Percentiles rank a stretch among this genome's conserved stretches.
phyloP scores from a whole-genome alignment of 2,888 invertebrate species.

The Callyntrura guangdongensis region DNA sequence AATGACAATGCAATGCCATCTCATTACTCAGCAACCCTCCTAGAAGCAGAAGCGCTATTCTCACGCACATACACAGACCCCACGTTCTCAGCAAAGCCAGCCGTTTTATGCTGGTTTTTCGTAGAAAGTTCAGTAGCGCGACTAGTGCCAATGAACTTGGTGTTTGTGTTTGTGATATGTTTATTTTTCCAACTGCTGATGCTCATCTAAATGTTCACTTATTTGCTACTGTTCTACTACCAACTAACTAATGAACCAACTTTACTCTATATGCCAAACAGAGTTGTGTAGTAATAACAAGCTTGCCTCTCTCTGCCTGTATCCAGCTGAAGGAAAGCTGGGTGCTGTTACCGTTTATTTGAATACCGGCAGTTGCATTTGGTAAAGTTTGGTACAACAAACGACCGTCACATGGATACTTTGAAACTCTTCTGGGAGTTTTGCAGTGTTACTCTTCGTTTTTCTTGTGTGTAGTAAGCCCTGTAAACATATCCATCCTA shows the following conservation, averaged over 20 bases:
- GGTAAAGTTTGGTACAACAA: conserved; percentile 31
- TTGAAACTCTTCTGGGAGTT: conserved; percentile 45
- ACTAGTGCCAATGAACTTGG: conserved; percentile 68
- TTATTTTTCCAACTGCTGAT: conserved; percentile 60
- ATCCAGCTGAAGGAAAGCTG: not conserved
- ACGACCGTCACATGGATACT: not conserved
- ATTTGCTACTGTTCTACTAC: not conserved
- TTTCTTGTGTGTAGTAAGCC: conserved; percentile 14
- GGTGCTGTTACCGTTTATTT: not conserved
- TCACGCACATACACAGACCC: conserved; percentile 8
- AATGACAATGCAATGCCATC: conserved; percentile 59
- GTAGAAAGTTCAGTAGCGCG: not conserved
- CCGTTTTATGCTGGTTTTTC: not conserved
- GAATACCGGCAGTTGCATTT: conserved; percentile 18
- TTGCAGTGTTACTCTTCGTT: conserved; percentile 28
- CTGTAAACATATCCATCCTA: not conserved
- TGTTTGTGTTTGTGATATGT: conserved; percentile 61
- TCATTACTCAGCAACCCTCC: conserved; percentile 54
- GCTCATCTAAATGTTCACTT: conserved; percentile 34
- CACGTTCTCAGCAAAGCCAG: conserved; percentile 33
- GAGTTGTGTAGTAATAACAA: no score
- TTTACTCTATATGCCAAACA: not conserved
- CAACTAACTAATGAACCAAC: not conserved
- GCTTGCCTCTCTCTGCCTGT: not conserved
- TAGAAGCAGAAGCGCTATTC: conserved; percentile 13